Conservation (phyloP, 1,140 invertebrate genomes). For the Wasmannia auropunctata region DNA sequence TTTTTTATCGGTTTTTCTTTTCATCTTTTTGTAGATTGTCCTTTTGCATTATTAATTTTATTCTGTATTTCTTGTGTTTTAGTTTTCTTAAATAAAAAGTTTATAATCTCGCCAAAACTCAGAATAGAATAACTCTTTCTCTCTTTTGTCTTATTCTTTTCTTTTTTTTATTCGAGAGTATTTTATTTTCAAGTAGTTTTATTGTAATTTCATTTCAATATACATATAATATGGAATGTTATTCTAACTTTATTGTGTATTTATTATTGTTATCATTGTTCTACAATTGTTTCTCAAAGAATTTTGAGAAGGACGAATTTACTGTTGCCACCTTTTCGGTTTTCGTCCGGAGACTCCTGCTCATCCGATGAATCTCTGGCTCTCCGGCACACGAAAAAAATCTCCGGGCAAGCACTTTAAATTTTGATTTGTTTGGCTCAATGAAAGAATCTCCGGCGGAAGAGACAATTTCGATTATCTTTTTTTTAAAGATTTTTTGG, state of each 20-base stretch:
- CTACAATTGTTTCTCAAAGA: not conserved
- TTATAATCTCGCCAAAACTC: conserved; percentile 8
- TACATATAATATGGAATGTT: not conserved
- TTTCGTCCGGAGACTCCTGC: no score
- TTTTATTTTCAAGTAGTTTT: not conserved
- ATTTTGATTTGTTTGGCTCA: no score
- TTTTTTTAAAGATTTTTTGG: no score
- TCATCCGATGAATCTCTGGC: no score
- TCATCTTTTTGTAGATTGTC: not conserved
- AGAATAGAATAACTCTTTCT: not conserved
- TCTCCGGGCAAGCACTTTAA: no score
- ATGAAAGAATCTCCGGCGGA: no score
- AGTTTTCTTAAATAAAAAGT: not conserved
- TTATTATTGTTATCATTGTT: not conserved
- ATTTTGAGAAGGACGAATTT: no score
- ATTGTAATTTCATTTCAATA: not conserved
- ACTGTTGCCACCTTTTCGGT: no score
- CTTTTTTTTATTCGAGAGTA: not conserved
- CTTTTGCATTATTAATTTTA: conserved; percentile 20
- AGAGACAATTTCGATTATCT: no score
- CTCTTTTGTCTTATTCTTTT: not conserved
- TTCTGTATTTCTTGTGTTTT: not conserved
- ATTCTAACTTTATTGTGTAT: not conserved
- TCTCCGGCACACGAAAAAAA: no score
- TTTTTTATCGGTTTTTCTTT: not conserved